A percentile compares a stretch with the other conserved stretches of the same genome.
These are phyloP conservation scores for Borostomias antarcticus DNA, from an alignment of 2,797 vertebrate genomes.

Conservation along the genomic window DNA sequence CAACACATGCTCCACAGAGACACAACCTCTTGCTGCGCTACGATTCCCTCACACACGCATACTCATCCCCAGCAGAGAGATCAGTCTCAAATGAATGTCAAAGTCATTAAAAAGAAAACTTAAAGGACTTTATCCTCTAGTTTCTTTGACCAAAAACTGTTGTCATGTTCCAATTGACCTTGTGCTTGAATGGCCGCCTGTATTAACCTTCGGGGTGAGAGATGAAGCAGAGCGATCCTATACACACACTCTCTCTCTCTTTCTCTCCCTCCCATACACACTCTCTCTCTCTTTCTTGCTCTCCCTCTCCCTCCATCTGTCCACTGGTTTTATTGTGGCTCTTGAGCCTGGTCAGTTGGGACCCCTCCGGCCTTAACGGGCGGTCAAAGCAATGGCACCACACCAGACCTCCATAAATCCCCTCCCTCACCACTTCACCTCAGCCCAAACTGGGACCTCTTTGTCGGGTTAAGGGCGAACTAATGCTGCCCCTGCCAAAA, in stretches of 20 bases:
- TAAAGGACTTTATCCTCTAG: background rate
- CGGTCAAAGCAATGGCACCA: constrained; percentile 44
- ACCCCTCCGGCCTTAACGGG: constrained; percentile 32
- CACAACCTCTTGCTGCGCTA: too few relatives aligned
- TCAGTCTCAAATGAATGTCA: too few relatives aligned
- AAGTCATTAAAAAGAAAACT: too few relatives aligned
- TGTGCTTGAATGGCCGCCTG: constrained; percentile 26
- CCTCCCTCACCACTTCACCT: constrained; percentile 2
- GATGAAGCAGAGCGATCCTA: background rate
- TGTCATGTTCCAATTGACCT: constrained; percentile 34
- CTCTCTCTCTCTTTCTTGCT: background rate
- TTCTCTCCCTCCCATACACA: background rate
- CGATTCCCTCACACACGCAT: background rate
- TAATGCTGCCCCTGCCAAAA: constrained; percentile 32
- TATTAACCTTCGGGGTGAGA: constrained; percentile 25
- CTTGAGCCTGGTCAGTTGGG: constrained; percentile 31
- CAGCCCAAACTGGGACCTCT: constrained; percentile 11
- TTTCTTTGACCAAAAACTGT: background rate
- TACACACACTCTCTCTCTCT: background rate
- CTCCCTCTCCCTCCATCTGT: constrained; percentile 46
- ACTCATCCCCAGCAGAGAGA: too few relatives aligned
- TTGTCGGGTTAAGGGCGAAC: constrained; percentile 1
- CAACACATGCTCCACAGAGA: background rate
- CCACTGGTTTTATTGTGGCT: constrained; percentile 42
- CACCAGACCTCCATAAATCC: constrained; percentile 19